These are phyloP conservation scores for Apotomis capreana DNA, from an alignment of 2,888 invertebrate genomes.

Conservation along the genomic window DNA sequence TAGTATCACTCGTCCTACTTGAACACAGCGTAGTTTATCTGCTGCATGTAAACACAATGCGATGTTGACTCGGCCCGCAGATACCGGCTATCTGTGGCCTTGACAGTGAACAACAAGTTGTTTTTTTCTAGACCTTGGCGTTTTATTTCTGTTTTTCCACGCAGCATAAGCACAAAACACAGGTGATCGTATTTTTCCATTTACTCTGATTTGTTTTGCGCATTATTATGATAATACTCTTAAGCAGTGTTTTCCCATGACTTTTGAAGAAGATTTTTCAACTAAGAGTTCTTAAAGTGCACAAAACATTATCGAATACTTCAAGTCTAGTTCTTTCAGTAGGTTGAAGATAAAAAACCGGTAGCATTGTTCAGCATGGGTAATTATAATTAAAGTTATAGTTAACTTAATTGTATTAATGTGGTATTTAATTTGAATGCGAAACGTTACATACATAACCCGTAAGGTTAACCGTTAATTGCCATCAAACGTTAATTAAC, in stretches of 20 bases:
- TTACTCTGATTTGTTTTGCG: constrained; percentile 34
- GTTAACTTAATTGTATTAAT: background rate
- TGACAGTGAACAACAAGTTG: constrained; percentile 78
- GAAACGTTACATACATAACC: constrained; percentile 18
- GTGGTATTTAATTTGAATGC: constrained; percentile 3
- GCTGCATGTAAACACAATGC: constrained; percentile 72
- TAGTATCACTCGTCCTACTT: background rate
- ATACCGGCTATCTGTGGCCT: constrained; percentile 80
- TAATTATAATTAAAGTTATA: background rate
- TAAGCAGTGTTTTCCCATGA: background rate
- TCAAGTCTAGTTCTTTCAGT: no score
- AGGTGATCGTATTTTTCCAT: constrained; percentile 31
- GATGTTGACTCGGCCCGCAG: constrained; percentile 72
- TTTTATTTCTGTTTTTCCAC: constrained; percentile 63
- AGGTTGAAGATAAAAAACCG: no score
- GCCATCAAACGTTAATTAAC: no score
- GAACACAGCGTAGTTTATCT: constrained; percentile 50
- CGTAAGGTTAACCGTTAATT: constrained; percentile 11
- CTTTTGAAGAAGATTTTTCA: no score
- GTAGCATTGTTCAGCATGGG: no score
- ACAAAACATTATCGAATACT: no score
- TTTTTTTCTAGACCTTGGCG: constrained; percentile 62
- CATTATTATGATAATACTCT: background rate
- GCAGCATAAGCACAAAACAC: constrained; percentile 54
- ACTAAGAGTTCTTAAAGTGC: no score